phyloP scores from a whole-genome alignment of 2,888 invertebrate species.

The Bibio marci region DNA sequence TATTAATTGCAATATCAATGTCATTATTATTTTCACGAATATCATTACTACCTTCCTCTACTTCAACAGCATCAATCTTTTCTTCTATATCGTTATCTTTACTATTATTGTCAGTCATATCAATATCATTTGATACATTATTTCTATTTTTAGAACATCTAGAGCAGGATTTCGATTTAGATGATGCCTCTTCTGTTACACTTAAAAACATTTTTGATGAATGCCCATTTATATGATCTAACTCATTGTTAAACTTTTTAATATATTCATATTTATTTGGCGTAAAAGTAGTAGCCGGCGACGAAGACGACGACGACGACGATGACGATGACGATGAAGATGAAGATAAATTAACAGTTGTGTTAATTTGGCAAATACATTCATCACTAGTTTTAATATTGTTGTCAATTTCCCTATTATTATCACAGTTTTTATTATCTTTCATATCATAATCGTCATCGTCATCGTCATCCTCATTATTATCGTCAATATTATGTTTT shows the following conservation, averaged over 20 bases:
- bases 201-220: constrained; percentile 8
- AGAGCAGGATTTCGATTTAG: neutral
- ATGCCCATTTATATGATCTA: constrained; percentile 10
- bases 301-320: too few relatives aligned
- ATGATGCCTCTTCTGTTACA: constrained; percentile 3
- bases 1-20: neutral
- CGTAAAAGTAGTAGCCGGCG: too few relatives aligned
- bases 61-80: neutral
- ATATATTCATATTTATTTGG: too few relatives aligned
- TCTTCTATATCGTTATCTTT: too few relatives aligned
- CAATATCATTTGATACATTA: neutral
- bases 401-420: neutral
- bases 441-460: constrained; percentile 3
- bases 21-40: neutral
- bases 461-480: constrained; percentile 1
- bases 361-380: neutral
- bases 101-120: neutral
- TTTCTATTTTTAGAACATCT: neutral
- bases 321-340: neutral
- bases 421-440: neutral
- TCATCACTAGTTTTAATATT: neutral
- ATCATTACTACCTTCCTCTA: neutral
- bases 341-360: neutral
- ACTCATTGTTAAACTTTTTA: constrained; percentile 6
- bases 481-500: constrained; percentile 3